Percentiles rank a stretch among this genome's conserved stretches.
These are phyloP conservation scores for Cheilosia impressa DNA, from an alignment of 2,888 invertebrate species.

Conservation along the genomic window DNA sequence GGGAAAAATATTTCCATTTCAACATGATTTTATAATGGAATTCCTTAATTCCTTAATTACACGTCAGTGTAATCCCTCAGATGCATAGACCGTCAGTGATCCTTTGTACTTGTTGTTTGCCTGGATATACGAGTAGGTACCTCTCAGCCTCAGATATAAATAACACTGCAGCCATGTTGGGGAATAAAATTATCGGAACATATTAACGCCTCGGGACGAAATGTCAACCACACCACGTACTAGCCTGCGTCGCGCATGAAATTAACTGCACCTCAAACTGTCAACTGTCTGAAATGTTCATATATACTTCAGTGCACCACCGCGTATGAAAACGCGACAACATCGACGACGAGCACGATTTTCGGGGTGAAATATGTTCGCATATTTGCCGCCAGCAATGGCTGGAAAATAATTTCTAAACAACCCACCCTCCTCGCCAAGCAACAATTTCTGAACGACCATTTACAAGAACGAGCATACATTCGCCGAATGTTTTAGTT, in stretches of 20 bases:
- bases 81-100: background rate
- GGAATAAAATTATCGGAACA: slow-evolving; percentile 50
- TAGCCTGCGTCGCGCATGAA: slow-evolving; percentile 28
- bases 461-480: slow-evolving; percentile 15
- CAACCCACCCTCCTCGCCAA: background rate
- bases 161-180: background rate
- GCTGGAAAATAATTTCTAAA: slow-evolving; percentile 60
- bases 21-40: slow-evolving; percentile 33
- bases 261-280: slow-evolving; percentile 46
- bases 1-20: slow-evolving; percentile 8
- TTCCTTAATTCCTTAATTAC: slow-evolving; percentile 41
- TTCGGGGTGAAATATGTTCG: slow-evolving; percentile 53
- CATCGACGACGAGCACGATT: slow-evolving; percentile 31
- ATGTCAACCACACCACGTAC: slow-evolving; percentile 38
- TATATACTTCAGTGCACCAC: slow-evolving; percentile 6
- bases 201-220: slow-evolving; percentile 52
- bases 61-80: slow-evolving; percentile 4
- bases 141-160: background rate
- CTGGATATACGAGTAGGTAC: background rate
- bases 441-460: background rate
- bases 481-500: slow-evolving; percentile 47
- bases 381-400: slow-evolving; percentile 55
- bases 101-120: background rate
- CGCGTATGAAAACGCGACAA: slow-evolving; percentile 40
- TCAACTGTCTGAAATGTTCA: slow-evolving; percentile 26